Conservation (phyloP, 2,797 vertebrate genomes). For the Phalanger gymnotis region DNA sequence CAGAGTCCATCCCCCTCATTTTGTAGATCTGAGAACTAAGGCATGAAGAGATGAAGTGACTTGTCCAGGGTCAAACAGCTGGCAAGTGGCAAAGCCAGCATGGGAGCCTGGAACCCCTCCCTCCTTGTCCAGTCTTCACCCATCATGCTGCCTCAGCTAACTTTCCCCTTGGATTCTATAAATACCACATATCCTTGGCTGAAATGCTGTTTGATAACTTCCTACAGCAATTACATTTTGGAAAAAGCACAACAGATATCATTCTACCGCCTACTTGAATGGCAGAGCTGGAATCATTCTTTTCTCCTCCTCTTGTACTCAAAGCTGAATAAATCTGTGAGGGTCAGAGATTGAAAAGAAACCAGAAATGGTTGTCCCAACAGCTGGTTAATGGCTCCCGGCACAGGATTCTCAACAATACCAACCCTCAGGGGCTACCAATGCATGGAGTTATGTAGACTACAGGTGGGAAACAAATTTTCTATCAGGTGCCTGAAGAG, state of each 20-base stretch:
- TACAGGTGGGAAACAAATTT: background rate
- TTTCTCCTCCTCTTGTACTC: background rate
- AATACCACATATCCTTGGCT: background rate
- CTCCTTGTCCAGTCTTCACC: background rate
- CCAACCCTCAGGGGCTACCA: background rate
- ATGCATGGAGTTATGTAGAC: background rate
- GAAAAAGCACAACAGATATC: conserved; percentile 14
- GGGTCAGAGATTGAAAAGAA: conserved; percentile 16
- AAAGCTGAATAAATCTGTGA: conserved; percentile 50
- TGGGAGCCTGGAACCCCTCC: background rate
- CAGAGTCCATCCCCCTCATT: background rate
- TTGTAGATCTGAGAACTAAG: background rate
- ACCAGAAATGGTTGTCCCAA: background rate
- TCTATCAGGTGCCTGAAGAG: background rate
- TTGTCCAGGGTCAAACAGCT: background rate
- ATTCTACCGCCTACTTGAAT: background rate
- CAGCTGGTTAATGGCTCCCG: background rate
- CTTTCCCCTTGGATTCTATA: background rate
- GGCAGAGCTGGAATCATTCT: background rate
- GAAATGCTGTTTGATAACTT: background rate
- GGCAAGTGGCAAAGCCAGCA: background rate
- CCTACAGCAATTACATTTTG: background rate
- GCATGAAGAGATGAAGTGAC: background rate
- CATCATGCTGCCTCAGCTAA: background rate
- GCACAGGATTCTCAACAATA: background rate